Base-by-base conservation (phyloP, 1,140 invertebrate species). In the Zaprionus capensis region DNA sequence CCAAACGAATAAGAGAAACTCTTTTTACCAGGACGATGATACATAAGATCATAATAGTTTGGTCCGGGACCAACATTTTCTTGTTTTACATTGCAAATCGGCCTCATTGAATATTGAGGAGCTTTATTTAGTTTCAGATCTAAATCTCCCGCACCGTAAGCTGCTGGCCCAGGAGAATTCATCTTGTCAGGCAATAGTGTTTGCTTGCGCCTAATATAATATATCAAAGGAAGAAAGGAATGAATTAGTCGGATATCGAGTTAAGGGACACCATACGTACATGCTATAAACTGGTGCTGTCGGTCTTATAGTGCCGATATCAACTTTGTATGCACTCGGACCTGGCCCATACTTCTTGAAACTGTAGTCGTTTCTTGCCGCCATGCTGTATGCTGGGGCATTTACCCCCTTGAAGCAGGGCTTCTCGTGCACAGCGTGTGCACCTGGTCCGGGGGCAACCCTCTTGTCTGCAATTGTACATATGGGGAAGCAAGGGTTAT, bases 311-410 rank as follows among this genome's bases (percentile, higher is more conserved):
- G 93, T 80, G 63, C 92, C 91, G 1, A 93, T 81, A 78, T 93
- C 68, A 80, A 94, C 69, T 72, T 93, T 93, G 91, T 95, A 95
- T n/a, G 94, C 94, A 91, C 94, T 95, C 4, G 95, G 94, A n/a
- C 94, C 95, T 4, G 95, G 95, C 6, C 94, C 94, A 2, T 87
- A 65, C 4, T 92, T 91, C 68, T 93, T 93, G 22, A 87, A 82
- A n/a, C 51, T 67, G 41, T 83, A 91, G n/a, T 92, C 91, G 12
- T 93, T 93, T 7, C 94, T 92, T 4, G 92, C 91, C 9, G 93
- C 94, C 91, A 95, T 94, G 0, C 94, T 94, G 82, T 94, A 95
- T 1, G 91, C 91, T 2, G 94, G 94, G 7, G 95, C 91, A 74
- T 93, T 90, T 2, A 86, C 91, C 12, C 93, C 93, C 55, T 92